These are phyloP conservation scores for Aproaerema taeniolella DNA, from an alignment of 2,888 invertebrate genomes.

Conservation along the genomic window DNA sequence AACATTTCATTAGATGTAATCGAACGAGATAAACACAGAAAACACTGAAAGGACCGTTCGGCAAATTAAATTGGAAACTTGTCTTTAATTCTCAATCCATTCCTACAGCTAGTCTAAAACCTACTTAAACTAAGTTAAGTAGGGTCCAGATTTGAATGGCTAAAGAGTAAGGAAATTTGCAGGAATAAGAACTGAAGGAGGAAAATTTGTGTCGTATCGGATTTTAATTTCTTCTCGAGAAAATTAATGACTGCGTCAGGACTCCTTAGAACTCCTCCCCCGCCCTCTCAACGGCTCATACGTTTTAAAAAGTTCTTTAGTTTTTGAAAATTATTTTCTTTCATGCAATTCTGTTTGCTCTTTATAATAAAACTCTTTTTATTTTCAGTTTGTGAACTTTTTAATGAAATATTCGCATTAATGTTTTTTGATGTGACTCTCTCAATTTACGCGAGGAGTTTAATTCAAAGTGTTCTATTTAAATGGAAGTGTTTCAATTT, in stretches of 20 bases:
- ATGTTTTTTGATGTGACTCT: too few species aligned
- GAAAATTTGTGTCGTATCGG: slow-evolving; percentile 74
- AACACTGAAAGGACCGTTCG: slow-evolving; percentile 65
- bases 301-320: slow-evolving; percentile 49
- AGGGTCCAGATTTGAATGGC: slow-evolving; percentile 23
- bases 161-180: slow-evolving; percentile 20
- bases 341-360: too few species aligned
- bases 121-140: slow-evolving; percentile 18
- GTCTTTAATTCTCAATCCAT: slow-evolving; percentile 27
- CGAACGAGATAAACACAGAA: slow-evolving; percentile 67
- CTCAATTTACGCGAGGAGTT: too few species aligned
- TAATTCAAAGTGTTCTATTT: too few species aligned
- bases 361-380: too few species aligned
- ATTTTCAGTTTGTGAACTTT: too few species aligned
- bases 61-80: slow-evolving; percentile 72
- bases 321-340: slow-evolving; percentile 31
- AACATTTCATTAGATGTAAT: too few species aligned
- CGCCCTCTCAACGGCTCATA: slow-evolving; percentile 46
- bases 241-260: slow-evolving; percentile 69
- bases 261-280: too few species aligned
- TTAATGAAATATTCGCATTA: too few species aligned
- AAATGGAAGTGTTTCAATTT: too few species aligned
- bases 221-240: slow-evolving; percentile 69
- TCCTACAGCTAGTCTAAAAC: neutral
- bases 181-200: slow-evolving; percentile 31